Evolutionary conservation across 2,888 invertebrate genomes (phyloP), one percentile per base, ranked within the genome.

Genomic region (Lomographa bimaculata): DNA sequence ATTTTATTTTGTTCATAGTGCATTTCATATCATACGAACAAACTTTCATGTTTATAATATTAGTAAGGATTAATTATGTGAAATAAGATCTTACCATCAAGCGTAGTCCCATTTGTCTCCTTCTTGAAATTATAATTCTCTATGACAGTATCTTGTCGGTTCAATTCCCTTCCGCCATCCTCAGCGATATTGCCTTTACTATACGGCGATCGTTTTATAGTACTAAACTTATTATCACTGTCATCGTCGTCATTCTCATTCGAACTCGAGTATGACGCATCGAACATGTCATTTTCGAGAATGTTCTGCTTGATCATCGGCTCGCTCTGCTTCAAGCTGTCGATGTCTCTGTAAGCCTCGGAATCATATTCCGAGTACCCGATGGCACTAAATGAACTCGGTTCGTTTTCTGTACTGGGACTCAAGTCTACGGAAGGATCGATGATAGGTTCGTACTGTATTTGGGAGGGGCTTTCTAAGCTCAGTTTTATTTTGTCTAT

Each of bases 221-320:
- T 94, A 24, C 93, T 93, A 68, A 92, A 94, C 70, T 93, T 93
- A 67, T 93, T 93, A 40, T 92, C 91, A 34, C 92, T 91, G 34
- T 93, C 93, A 17, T 92, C 91, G 25, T 91, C 90, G 10, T 91
- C 92, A 10, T 91, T 85, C 25, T 92, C 91, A 16, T 89, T 85
- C 0, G 89, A 87, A 55, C 89, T 89, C 0, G 89, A 89, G 32
- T 89, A 86, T 0, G 90, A 87, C 0, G 89, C 76, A 10, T 90
- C 90, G 35, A 89, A 89, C 79, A 87, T 89, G 30, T 90, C 89
- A 23, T 90, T 89, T 10, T 89, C 89, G 32, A 89, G 71, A 60
- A 90, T 89, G 25, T 90, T 90, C 74, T 89, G 89, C 43, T 87
- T 89, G 2, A 90, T 82, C 81, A 90, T 87, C 7, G 90, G 87